Conservation (phyloP, 2,113 vertebrate species). For the Casuarius casuarius region DNA sequence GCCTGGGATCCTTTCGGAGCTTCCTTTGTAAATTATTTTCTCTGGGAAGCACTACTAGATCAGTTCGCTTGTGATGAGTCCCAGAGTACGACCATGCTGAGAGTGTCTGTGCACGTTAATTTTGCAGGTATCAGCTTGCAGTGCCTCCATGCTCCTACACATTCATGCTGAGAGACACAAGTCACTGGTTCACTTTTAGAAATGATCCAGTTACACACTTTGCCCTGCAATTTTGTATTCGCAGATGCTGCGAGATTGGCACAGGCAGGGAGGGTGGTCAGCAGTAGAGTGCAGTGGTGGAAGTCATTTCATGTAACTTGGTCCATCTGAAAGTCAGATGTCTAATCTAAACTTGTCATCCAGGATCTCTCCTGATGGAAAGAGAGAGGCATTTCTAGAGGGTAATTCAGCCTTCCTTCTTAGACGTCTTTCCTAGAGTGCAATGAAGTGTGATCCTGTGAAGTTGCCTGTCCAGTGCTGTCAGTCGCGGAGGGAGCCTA, state of each 20-base stretch:
- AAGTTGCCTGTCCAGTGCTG: background rate
- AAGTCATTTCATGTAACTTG: background rate
- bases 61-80: background rate
- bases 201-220: accelerated
- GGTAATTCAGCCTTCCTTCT: background rate
- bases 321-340: background rate
- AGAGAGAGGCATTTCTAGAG: background rate
- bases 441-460: background rate
- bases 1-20: background rate
- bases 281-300: too few relatives aligned
- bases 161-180: background rate
- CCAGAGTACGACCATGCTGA: background rate
- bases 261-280: background rate
- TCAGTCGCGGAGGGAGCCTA: background rate
- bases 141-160: accelerated
- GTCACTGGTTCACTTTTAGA: background rate
- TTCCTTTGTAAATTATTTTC: background rate
- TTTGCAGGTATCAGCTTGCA: background rate
- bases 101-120: background rate
- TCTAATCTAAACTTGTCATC: background rate
- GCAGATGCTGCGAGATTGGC: background rate
- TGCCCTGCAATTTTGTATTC: background rate
- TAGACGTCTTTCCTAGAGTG: background rate
- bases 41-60: background rate
- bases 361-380: background rate